Percentiles rank a stretch among this genome's conserved stretches.
These are phyloP conservation scores for Rallus crepitans DNA, from an alignment of 2,797 vertebrate genomes.

Conservation along the genomic window DNA sequence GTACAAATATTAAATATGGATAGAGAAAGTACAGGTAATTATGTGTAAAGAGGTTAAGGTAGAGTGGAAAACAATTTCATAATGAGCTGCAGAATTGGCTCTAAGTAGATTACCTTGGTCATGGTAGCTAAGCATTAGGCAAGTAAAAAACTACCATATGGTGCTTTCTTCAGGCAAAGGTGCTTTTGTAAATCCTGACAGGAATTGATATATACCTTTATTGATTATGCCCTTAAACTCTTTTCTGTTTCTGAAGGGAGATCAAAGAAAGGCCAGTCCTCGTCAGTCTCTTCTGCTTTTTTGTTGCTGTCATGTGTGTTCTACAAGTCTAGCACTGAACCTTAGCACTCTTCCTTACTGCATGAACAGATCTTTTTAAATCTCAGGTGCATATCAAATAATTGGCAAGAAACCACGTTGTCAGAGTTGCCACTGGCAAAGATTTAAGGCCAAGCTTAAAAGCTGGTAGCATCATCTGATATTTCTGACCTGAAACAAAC, in stretches of 20 bases:
- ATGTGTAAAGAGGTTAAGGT: neutral
- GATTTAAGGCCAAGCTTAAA: neutral
- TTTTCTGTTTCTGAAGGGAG: neutral
- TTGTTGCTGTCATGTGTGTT: neutral
- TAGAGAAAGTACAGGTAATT: neutral
- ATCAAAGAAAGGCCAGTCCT: neutral
- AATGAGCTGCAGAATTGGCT: neutral
- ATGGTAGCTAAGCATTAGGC: neutral
- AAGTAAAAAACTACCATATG: neutral
- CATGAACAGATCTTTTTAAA: neutral
- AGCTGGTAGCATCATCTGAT: neutral
- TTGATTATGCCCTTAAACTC: neutral
- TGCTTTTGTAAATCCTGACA: neutral
- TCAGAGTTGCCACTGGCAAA: neutral
- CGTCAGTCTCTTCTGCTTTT: neutral
- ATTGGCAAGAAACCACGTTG: neutral
- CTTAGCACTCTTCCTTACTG: neutral
- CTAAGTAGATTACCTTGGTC: neutral
- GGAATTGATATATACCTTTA: neutral
- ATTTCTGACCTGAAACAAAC: neutral
- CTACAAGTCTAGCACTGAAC: neutral
- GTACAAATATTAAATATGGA: neutral
- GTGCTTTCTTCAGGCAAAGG: neutral
- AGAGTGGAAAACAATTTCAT: neutral
- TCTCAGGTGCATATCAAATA: neutral